A percentile compares a stretch with the other conserved stretches of the same genome.
These are phyloP conservation scores for Pituophis catenifer DNA, from an alignment of 2,113 vertebrate species.

Conservation along the genomic window DNA sequence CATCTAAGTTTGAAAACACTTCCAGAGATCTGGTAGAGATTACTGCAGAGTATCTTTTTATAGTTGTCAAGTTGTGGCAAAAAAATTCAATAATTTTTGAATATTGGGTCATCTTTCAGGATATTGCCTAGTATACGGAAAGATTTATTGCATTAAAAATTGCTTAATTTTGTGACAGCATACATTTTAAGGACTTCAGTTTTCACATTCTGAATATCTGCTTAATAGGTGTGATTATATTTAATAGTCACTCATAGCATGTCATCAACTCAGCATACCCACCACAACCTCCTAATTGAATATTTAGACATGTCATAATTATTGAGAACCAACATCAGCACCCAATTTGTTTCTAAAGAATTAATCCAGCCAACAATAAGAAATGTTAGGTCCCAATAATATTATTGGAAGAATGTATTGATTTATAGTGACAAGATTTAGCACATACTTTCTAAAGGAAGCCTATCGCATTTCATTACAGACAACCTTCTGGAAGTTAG, in stretches of 20 bases:
- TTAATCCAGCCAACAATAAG: neutral
- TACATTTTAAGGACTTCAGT: slow-evolving; percentile 28
- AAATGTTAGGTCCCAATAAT: neutral
- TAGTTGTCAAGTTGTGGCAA: slow-evolving; percentile 24
- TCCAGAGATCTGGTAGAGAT: slow-evolving; percentile 49
- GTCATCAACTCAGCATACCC: neutral
- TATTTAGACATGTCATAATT: neutral
- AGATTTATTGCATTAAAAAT: slow-evolving; percentile 33
- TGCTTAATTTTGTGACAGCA: neutral
- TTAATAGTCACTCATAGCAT: neutral
- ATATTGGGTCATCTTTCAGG: slow-evolving; percentile 27
- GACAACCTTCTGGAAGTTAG: neutral
- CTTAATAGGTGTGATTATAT: neutral
- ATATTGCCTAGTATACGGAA: slow-evolving; percentile 44
- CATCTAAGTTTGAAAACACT: slow-evolving; percentile 44
- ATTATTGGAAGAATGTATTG: neutral
- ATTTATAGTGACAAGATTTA: neutral
- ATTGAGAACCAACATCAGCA: neutral
- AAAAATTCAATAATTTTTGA: slow-evolving; percentile 19
- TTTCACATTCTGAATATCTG: neutral
- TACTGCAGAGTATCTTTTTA: slow-evolving; percentile 15
- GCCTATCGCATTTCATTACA: neutral
- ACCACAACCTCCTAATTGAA: neutral
- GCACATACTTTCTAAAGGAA: neutral
- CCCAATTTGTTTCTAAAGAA: neutral